phyloP scores from a whole-genome alignment of 2,113 vertebrate species.

The Erythrocercus mccallii region DNA sequence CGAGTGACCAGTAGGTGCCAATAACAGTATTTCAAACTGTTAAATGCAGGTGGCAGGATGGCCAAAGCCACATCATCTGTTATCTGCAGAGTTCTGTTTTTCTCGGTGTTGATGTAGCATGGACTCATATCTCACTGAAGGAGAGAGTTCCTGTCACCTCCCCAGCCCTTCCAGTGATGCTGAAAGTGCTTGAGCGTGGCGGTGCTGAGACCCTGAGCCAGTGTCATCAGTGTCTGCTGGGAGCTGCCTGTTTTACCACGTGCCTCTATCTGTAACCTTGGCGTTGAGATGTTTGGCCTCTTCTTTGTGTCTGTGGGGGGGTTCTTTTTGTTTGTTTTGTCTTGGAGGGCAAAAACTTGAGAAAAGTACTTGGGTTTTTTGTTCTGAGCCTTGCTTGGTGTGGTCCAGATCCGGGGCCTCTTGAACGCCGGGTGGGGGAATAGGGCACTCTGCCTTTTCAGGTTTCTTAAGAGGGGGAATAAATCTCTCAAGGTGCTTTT shows the following conservation, averaged over 20 bases:
- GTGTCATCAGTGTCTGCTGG: neutral
- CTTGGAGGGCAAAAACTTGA: neutral
- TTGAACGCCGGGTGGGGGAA: neutral
- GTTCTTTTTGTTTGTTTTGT: neutral
- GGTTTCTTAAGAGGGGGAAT: neutral
- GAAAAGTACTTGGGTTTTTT: neutral
- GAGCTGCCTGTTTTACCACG: neutral
- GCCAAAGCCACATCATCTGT: neutral
- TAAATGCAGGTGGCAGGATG: neutral
- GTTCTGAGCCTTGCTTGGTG: neutral
- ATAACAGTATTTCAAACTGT: slow-evolving; percentile 2
- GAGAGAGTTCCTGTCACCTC: neutral
- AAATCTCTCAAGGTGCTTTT: neutral
- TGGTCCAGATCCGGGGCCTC: neutral
- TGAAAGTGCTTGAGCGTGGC: fast-evolving
- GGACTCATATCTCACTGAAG: neutral
- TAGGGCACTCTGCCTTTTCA: neutral
- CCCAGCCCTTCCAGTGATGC: neutral
- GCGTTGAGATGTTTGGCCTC: neutral
- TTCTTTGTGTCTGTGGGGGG: neutral
- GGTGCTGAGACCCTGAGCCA: neutral
- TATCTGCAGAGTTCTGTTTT: neutral
- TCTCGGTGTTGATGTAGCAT: neutral
- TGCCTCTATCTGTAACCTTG: neutral
- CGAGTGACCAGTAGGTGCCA: neutral